phyloP scores from a whole-genome alignment of 2,888 invertebrate species.

The Micoletzkya japonica region DNA sequence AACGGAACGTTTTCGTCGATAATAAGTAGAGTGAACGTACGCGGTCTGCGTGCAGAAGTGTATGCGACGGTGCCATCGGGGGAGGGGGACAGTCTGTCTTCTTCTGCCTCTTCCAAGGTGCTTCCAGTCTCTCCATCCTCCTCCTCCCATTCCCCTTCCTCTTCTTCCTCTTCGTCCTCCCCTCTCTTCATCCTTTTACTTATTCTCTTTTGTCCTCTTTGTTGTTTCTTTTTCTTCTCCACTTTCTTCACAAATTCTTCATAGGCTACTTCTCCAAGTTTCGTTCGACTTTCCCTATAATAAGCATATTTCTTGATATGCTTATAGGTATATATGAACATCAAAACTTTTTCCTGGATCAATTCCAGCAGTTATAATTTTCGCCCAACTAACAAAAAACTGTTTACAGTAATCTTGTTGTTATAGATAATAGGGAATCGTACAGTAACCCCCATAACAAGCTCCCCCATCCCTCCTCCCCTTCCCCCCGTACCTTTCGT shows the following conservation, averaged over 20 bases:
- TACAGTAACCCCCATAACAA: not conserved
- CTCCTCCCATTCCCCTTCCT: conserved; percentile 6
- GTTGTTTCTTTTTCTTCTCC: conserved; percentile 6
- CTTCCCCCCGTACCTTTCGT: not conserved
- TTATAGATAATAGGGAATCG: not conserved
- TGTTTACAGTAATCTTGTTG: no score
- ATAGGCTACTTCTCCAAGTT: not conserved
- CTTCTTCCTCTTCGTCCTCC: conserved; percentile 22
- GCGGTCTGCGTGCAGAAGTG: no score
- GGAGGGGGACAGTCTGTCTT: no score
- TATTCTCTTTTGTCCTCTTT: not conserved
- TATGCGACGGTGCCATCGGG: no score
- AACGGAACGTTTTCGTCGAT: no score
- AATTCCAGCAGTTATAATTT: no score
- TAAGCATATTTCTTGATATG: not conserved
- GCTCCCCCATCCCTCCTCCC: not conserved
- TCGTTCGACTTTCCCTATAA: conserved; percentile 3
- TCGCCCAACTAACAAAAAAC: no score
- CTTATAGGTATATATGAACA: not conserved
- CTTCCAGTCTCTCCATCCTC: not conserved
- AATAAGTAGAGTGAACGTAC: no score
- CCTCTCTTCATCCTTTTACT: conserved; percentile 2
- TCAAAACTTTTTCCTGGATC: not conserved
- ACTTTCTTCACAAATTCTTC: not conserved
- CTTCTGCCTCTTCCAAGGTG: not conserved